phyloP scores from a whole-genome alignment of 2,888 invertebrate species.

The Drosophila robusta region DNA sequence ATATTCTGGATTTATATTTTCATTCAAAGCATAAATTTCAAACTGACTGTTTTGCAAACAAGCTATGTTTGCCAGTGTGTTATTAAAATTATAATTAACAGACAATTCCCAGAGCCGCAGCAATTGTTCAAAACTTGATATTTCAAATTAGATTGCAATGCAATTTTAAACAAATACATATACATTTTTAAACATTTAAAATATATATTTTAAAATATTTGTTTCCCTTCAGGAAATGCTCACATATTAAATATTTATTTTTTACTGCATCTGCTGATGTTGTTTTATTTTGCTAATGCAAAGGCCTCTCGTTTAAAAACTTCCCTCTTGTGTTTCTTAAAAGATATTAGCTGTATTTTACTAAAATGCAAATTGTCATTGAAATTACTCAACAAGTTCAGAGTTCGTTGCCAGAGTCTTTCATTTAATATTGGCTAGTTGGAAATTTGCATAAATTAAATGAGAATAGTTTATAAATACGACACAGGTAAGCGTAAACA shows the following conservation, averaged over 20 bases:
- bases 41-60: too few species aligned
- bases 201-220: too few species aligned
- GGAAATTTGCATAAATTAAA: slow-evolving; percentile 36
- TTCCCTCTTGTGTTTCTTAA: slow-evolving; percentile 1
- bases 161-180: too few species aligned
- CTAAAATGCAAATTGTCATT: slow-evolving; percentile 9
- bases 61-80: too few species aligned
- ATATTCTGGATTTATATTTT: too few species aligned
- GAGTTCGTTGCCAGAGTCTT: slow-evolving; percentile 72
- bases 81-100: too few species aligned
- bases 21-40: too few species aligned
- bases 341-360: background rate
- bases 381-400: slow-evolving; percentile 30
- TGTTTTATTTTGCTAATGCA: background rate
- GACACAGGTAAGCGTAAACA: slow-evolving; percentile 4
- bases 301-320: background rate
- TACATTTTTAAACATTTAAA: background rate
- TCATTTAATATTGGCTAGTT: slow-evolving; percentile 35
- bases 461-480: slow-evolving; percentile 25
- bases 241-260: too few species aligned
- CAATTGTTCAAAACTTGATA: too few species aligned
- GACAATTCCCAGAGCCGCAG: too few species aligned
- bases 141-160: background rate
- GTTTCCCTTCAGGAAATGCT: too few species aligned
- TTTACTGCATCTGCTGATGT: too few species aligned